These are phyloP conservation scores for Trachymyrmex cornetzi DNA, from an alignment of 1,140 invertebrate genomes.

Conservation along the genomic window DNA sequence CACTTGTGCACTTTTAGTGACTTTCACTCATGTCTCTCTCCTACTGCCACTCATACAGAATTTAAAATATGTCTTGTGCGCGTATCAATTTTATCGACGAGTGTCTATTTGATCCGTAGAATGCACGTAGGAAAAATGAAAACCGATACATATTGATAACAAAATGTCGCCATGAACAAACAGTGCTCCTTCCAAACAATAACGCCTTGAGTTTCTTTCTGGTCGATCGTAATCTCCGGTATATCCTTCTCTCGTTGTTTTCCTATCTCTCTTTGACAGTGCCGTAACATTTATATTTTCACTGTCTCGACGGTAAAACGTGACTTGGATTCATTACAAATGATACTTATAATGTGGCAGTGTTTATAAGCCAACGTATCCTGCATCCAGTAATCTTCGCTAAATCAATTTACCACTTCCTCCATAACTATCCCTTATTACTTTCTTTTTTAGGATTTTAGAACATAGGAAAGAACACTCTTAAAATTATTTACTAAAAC, in stretches of 20 bases:
- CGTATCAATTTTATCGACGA: slow-evolving; percentile 34
- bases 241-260: neutral
- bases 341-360: neutral
- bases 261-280: slow-evolving; percentile 29
- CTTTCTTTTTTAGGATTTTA: neutral
- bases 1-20: neutral
- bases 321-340: slow-evolving; percentile 11
- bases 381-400: neutral
- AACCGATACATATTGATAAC: slow-evolving; percentile 53
- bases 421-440: neutral
- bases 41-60: neutral
- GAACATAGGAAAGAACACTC: neutral
- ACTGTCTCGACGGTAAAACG: slow-evolving; percentile 2
- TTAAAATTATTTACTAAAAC: neutral
- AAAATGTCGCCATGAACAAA: slow-evolving; percentile 31
- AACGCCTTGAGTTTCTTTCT: neutral
- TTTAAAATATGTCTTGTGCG: neutral
- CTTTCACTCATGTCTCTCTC: neutral
- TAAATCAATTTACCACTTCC: neutral
- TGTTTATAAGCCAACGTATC: neutral
- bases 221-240: slow-evolving; percentile 39
- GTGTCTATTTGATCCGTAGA: slow-evolving; percentile 1
- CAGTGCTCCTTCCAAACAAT: slow-evolving; percentile 20
- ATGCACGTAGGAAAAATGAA: slow-evolving; percentile 37
- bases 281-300: slow-evolving; percentile 42